Base-by-base conservation (phyloP, 23 tunicate species). In the Halocynthia roretzi region DNA sequence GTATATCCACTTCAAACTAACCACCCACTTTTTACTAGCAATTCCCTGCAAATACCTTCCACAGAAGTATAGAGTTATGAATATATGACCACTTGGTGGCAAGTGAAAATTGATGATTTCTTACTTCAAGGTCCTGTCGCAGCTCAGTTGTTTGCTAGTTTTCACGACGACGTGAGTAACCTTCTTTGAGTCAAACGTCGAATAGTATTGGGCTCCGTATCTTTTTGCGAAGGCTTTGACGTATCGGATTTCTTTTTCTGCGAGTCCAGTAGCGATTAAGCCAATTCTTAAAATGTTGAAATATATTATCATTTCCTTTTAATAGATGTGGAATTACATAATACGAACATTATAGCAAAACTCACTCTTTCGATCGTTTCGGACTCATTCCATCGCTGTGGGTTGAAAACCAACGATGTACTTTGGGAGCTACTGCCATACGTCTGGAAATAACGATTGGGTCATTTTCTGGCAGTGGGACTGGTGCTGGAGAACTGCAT, bases 51-150 rank as follows among this genome's bases (percentile, higher is more conserved):
- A 63, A 63, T 77, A 88, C 63, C 91, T 58, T 14, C 63, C 63
- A n/a, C 63, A 14, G 63, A 14, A 14, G 17, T n/a, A 14, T 58
- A 14, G n/a, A 58, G 17, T n/a, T 14, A 58, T 58, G 15, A 14
- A 15, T 58, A 58, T 58, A 14, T 58, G 63, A 14, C 2, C 17
- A 58, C 63, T n/a, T 14, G 63, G 63, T 58, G 15, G 18, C 1
- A 72, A 72, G 17, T 12, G 64, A 21, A 15, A 21, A n/a, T 18
- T 22, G 23, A n/a, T 20, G 0, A 18, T 10, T 7, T 56, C 85
- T 80, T 57, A 86, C 91, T 88, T 88, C 76, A 88, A 81, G 0
- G 95, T 88, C 52, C 95, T 78, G 80, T 88, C 87, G 69, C 95
- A 88, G 56, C 81, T 83, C 77, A 70, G 53, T 14, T 88, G 54